Percentiles rank a stretch among this genome's conserved stretches.
Conservation (phyloP, 2,797 vertebrate genomes). For the Spinus pinus region DNA sequence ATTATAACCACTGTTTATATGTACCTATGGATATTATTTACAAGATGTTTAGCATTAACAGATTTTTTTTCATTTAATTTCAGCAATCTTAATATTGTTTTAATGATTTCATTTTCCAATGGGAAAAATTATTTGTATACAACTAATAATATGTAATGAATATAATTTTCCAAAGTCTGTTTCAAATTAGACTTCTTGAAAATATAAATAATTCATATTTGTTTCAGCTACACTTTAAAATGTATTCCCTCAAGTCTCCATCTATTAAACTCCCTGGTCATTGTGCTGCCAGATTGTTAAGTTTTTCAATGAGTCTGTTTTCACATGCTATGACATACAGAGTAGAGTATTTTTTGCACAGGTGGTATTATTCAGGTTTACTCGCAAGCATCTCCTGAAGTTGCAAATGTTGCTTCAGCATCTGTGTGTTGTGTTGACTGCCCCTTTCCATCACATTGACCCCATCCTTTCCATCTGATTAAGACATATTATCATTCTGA, state of each 20-base stretch:
- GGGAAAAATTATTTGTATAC: background rate
- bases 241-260: background rate
- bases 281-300: background rate
- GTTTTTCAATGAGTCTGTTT: background rate
- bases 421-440: background rate
- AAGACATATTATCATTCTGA: background rate
- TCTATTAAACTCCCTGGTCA: background rate
- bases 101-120: background rate
- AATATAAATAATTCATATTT: background rate
- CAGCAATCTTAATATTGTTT: background rate
- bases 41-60: background rate
- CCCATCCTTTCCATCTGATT: background rate
- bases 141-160: background rate
- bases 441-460: background rate
- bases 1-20: background rate
- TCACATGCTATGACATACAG: background rate
- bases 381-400: background rate
- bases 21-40: background rate
- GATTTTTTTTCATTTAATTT: background rate
- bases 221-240: background rate
- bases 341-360: background rate
- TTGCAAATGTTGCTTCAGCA: background rate
- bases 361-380: background rate
- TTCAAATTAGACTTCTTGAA: background rate
- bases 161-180: background rate